phyloP scores from a whole-genome alignment of 1,140 invertebrate genomes.

The Bombyx mandarina region DNA sequence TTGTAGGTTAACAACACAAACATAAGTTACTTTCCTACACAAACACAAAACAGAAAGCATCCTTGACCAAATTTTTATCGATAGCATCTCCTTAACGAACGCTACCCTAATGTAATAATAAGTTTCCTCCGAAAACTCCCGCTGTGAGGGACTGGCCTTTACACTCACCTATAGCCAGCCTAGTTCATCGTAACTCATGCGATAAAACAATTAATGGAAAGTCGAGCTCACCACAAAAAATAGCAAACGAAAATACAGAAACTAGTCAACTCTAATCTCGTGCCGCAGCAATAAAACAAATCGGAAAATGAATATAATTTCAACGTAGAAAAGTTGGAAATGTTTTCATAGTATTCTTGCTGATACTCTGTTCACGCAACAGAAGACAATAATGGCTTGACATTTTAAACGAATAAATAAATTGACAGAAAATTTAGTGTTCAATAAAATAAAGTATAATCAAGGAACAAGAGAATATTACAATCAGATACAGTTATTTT shows the following conservation, averaged over 20 bases:
- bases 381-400: no score
- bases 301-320: neutral
- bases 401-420: constrained; percentile 4
- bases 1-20: no score
- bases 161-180: constrained; percentile 20
- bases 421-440: neutral
- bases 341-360: no score
- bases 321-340: no score
- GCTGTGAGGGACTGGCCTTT: constrained; percentile 35
- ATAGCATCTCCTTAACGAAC: constrained; percentile 54
- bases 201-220: constrained; percentile 65
- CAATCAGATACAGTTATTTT: constrained; percentile 39
- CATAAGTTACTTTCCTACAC: constrained; percentile 10
- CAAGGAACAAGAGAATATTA: constrained; percentile 29
- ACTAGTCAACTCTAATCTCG: neutral
- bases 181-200: constrained; percentile 42
- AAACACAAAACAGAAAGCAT: constrained; percentile 38
- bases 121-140: constrained; percentile 47
- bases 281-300: constrained; percentile 1
- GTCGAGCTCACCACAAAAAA: constrained; percentile 26
- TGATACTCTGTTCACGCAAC: no score
- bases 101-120: constrained; percentile 32
- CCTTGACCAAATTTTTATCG: constrained; percentile 55
- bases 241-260: neutral
- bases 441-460: constrained; percentile 31